Percentiles rank a stretch among this genome's conserved stretches.
These are phyloP conservation scores for Xestia sexstrigata DNA, from an alignment of 2,888 invertebrate genomes.

Conservation along the genomic window DNA sequence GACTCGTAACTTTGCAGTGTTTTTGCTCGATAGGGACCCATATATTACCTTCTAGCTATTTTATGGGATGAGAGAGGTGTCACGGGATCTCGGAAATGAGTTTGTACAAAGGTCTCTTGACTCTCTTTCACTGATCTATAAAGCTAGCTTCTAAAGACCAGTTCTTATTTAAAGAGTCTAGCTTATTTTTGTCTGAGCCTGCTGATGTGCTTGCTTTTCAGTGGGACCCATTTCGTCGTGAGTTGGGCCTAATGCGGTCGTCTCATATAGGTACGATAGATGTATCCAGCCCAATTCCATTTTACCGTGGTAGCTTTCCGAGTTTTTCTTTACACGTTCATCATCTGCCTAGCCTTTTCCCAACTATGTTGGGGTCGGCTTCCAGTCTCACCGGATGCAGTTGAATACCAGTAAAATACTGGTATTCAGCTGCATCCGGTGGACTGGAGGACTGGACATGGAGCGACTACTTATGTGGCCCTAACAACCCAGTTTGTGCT, in stretches of 20 bases:
- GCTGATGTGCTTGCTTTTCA: neutral
- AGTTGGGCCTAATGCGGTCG: too few species aligned
- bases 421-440: too few species aligned
- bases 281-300: neutral
- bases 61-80: conserved; percentile 2
- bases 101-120: neutral
- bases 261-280: neutral
- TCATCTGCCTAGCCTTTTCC: too few species aligned
- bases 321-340: neutral
- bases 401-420: too few species aligned
- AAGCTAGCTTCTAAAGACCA: neutral
- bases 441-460: too few species aligned
- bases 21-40: conserved; percentile 26
- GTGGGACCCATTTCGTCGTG: neutral
- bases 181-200: neutral
- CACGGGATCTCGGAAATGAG: neutral
- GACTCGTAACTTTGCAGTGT: conserved; percentile 19
- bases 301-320: neutral
- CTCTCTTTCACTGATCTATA: neutral
- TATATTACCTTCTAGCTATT: conserved; percentile 20
- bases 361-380: too few species aligned
- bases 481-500: too few species aligned
- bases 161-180: neutral
- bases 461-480: too few species aligned
- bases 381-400: too few species aligned